A percentile compares a stretch with the other conserved stretches of the same genome.
phyloP scores from a whole-genome alignment of 2,888 invertebrate species.

The Ophioninae sp. region DNA sequence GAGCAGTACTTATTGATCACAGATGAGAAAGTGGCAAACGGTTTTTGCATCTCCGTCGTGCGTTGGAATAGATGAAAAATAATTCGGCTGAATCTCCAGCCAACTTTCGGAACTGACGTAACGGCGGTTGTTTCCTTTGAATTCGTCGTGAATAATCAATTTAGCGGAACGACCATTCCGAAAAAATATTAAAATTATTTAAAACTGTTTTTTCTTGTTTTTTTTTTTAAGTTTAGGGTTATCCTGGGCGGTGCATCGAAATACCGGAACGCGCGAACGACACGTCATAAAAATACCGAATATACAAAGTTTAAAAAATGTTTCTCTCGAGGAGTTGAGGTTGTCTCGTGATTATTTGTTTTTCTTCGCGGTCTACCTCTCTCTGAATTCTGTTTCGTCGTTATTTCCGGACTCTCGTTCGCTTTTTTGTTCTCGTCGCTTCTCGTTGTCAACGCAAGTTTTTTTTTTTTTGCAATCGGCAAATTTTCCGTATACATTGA shows the following conservation, averaged over 20 bases:
- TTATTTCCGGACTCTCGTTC: constrained; percentile 51
- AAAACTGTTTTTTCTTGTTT: background rate
- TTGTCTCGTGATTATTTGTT: constrained; percentile 29
- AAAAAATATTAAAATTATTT: too few species aligned
- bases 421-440: background rate
- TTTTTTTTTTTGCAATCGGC: constrained; percentile 44
- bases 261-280: constrained; percentile 72
- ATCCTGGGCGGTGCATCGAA: background rate
- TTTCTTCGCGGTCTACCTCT: constrained; percentile 11
- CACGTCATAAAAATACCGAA: constrained; percentile 69
- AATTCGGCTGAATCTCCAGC: background rate
- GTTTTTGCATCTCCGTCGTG: too few species aligned
- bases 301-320: constrained; percentile 68
- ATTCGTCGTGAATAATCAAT: background rate
- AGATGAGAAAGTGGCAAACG: too few species aligned
- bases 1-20: background rate
- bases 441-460: constrained; percentile 9
- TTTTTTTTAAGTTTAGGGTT: background rate
- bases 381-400: constrained; percentile 53
- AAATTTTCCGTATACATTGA: constrained; percentile 25
- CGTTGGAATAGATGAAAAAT: background rate
- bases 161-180: background rate
- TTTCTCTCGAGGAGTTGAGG: constrained; percentile 52
- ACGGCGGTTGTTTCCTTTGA: background rate
- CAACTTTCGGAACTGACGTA: background rate